Evolutionary conservation across 1,140 invertebrate species (phyloP).

Genomic region (Orchesella cincta): DNA sequence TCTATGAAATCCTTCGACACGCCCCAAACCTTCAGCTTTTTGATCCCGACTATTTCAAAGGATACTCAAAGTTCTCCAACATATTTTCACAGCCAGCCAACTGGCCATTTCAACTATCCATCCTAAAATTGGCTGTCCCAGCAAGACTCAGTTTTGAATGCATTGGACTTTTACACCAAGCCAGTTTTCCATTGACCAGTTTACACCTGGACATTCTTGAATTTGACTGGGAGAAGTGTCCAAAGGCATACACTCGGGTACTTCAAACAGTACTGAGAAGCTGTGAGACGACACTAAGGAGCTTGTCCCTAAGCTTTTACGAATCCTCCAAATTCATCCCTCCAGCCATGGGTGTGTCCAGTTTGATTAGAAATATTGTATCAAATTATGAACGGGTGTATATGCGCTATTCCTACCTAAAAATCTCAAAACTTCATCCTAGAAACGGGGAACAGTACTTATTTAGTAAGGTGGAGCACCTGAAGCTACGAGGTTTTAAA

Average conservation of each 20-base stretch:
- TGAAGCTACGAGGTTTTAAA: not conserved
- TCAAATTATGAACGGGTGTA: too few species aligned
- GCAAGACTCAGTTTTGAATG: not conserved
- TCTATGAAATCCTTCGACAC: not conserved
- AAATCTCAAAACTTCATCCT: too few species aligned
- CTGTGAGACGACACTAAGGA: not conserved
- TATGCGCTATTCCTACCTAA: too few species aligned
- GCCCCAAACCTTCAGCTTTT: not conserved
- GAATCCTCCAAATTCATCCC: not conserved
- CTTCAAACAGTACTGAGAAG: not conserved
- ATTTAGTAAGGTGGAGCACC: not conserved
- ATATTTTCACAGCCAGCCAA: not conserved
- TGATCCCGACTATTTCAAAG: not conserved
- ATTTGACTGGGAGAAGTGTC: not conserved
- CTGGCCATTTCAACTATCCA: not conserved
- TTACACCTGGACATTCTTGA: not conserved
- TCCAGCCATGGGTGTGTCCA: too few species aligned
- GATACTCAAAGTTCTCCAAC: not conserved
- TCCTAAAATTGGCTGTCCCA: not conserved
- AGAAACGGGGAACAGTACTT: too few species aligned
- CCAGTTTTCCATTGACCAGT: not conserved
- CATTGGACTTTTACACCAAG: not conserved
- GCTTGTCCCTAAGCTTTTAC: not conserved
- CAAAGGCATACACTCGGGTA: not conserved
- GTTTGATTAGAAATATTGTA: too few species aligned